Conservation (phyloP, 2,797 vertebrate genomes). For the Pachyuromys duprasi region DNA sequence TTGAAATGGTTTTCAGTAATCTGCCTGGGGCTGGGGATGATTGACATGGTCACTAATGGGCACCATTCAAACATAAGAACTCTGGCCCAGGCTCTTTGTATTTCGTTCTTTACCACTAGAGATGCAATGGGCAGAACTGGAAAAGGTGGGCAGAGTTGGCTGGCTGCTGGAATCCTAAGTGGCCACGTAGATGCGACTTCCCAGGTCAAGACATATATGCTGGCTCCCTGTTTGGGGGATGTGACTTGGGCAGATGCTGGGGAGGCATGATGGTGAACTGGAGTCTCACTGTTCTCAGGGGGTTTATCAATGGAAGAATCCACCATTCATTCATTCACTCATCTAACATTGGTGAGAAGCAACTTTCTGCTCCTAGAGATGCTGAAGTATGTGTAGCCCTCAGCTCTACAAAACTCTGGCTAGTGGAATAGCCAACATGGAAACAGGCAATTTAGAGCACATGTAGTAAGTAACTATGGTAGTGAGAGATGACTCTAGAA, state of each 20-base stretch:
- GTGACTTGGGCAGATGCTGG: background rate
- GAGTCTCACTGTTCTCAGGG: background rate
- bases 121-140: background rate
- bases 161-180: conserved; percentile 7
- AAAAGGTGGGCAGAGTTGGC: background rate
- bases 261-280: background rate
- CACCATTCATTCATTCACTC: background rate
- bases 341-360: background rate
- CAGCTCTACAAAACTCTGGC: background rate
- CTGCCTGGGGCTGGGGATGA: background rate
- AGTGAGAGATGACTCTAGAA: background rate
- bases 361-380: background rate
- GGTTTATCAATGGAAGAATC: background rate
- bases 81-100: background rate
- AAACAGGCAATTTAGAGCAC: background rate
- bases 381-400: background rate
- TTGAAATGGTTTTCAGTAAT: background rate
- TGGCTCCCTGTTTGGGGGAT: background rate
- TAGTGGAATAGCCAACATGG: background rate
- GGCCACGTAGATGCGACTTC: background rate
- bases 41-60: background rate
- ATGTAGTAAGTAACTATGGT: background rate
- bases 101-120: background rate
- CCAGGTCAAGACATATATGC: background rate
- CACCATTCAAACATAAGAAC: background rate